A percentile compares a stretch with the other conserved stretches of the same genome.
These are phyloP conservation scores for Glyptemys insculpta DNA, from an alignment of 2,797 vertebrate species.

Conservation along the genomic window DNA sequence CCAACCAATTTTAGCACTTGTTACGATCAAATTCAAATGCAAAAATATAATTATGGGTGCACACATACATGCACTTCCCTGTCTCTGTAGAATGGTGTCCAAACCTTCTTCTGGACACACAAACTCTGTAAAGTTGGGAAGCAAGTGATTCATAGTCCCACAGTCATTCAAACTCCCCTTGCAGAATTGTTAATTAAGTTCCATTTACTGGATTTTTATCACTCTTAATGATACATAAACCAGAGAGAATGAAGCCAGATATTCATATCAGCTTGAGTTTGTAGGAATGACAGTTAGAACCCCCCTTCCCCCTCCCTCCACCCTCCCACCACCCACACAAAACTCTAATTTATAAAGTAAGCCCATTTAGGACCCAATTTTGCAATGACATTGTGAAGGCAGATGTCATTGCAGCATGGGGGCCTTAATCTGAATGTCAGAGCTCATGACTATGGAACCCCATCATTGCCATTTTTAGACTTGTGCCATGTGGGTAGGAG, in stretches of 20 bases:
- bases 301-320: not conserved
- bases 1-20: not conserved
- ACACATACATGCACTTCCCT: not conserved
- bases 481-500: not conserved
- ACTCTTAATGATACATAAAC: accelerated
- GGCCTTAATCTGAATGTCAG: not conserved
- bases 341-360: not conserved
- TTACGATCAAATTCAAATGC: not conserved
- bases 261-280: not conserved
- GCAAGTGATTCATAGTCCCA: not conserved
- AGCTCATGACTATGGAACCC: not conserved
- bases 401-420: not conserved
- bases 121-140: not conserved
- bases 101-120: not conserved
- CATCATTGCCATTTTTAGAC: not conserved
- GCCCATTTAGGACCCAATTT: not conserved
- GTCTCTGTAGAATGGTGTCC: not conserved
- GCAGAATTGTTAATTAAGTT: not conserved
- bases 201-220: not conserved
- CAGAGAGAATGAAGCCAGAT: not conserved
- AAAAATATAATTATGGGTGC: not conserved
- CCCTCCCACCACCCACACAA: not conserved
- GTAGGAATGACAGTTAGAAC: not conserved
- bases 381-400: not conserved
- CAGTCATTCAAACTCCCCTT: not conserved